These are phyloP conservation scores for Sebastes minor DNA, from an alignment of 2,797 vertebrate species.

Conservation along the genomic window DNA sequence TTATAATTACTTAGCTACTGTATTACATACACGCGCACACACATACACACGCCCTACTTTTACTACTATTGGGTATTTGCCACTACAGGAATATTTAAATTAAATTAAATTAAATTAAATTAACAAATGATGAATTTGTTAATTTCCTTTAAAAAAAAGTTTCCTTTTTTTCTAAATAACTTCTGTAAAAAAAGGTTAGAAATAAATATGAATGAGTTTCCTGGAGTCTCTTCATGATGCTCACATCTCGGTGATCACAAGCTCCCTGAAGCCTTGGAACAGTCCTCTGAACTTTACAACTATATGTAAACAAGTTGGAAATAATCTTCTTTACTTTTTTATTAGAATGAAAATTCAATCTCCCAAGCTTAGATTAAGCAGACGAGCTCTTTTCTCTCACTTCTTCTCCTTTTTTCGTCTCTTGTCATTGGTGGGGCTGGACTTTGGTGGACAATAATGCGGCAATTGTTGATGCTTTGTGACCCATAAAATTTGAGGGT, in stretches of 20 bases:
- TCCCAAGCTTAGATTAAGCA: constrained; percentile 90
- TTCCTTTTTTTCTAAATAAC: constrained; percentile 70
- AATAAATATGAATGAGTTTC: neutral
- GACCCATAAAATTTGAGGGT: constrained; percentile 99
- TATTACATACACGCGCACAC: neutral
- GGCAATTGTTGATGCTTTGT: constrained; percentile 99
- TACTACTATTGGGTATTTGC: neutral
- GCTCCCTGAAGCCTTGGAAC: constrained; percentile 44
- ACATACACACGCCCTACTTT: neutral
- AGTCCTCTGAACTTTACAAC: constrained; percentile 90
- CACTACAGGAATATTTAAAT: neutral
- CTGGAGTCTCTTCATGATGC: constrained; percentile 5
- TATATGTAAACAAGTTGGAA: constrained; percentile 91
- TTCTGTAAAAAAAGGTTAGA: neutral
- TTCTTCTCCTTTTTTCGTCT: constrained; percentile 43
- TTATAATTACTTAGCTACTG: neutral
- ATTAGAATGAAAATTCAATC: constrained; percentile 90
- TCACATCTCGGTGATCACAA: constrained; percentile 26
- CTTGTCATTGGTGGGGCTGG: constrained; percentile 91
- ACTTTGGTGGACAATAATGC: constrained; percentile 98
- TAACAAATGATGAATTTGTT: neutral
- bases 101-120: neutral
- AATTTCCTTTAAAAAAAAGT: neutral
- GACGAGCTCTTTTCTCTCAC: constrained; percentile 75
- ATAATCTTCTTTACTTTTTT: constrained; percentile 92